Evolutionary conservation across 2,888 invertebrate species (phyloP), one percentile per base, ranked within the genome.

Genomic region (Protophormia terraenovae): DNA sequence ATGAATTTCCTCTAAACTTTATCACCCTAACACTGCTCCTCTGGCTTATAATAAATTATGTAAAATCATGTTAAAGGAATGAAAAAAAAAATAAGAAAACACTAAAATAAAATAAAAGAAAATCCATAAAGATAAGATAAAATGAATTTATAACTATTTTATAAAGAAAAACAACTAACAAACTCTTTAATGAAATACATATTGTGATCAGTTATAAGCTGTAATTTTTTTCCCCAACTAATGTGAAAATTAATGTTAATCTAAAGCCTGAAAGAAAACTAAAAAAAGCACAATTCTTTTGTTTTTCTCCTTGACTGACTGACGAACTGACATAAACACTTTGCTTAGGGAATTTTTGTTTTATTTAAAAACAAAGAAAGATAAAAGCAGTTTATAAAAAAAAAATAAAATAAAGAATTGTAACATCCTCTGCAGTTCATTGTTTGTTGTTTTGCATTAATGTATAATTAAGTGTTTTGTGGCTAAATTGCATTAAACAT

Each of bases 401-500:
- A 38, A 38, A 38, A 6, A 38, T 38, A 10, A 38, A 38, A 38
- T 2, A 38, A 2, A 38, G 12, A 76, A 60, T 58, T 82, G 73
- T 71, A 50, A 82, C 73, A 82, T 78, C 77, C 78, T 73, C 77
- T 78, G 22, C 35, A 58, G 69, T 79, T 75, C 60, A 64, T 80
- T 72, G 47, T 64, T 45, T 62, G 41, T 75, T 38, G 19, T 79
- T 76, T 79, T 86, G 72, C 87, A 88, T 88, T 85, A 79, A 89
- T 91, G 90, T 88, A 89, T 91, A 90, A 91, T 91, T 91, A 91
- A 90, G 91, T 89, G 89, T 90, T 85, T 91, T 91, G 91, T 89
- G 91, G 90, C 91, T 90, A 91, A 90, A 90, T 90, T 91, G 90
- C 90, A 91, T 91, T 90, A 91, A 91, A 90, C 90, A 91, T 91